Conservation (phyloP, 2,113 vertebrate species). For the Leptosomus discolor region DNA sequence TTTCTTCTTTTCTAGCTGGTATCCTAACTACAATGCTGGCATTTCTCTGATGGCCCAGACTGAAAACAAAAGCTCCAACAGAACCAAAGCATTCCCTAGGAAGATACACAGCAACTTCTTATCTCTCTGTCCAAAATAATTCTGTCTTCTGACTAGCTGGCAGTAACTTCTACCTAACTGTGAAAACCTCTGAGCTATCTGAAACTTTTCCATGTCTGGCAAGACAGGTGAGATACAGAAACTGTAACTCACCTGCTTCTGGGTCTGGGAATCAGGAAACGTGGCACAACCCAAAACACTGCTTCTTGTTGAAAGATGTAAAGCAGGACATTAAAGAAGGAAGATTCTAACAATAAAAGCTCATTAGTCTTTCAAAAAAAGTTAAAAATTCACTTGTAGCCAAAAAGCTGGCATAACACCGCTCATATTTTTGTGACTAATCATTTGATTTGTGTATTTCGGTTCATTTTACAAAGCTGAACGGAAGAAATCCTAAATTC, state of each 20-base stretch:
- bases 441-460: background rate
- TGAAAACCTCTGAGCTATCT: background rate
- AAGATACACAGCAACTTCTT: background rate
- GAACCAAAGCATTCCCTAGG: background rate
- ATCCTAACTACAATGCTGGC: background rate
- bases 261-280: background rate
- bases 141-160: background rate
- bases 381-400: background rate
- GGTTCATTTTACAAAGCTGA: background rate
- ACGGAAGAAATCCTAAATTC: background rate
- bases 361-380: background rate
- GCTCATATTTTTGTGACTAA: background rate
- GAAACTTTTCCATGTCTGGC: background rate
- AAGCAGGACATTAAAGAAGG: background rate
- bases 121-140: background rate
- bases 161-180: background rate
- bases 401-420: background rate
- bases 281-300: background rate
- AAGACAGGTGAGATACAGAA: background rate
- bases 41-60: background rate
- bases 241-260: background rate
- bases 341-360: background rate
- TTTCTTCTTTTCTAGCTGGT: background rate
- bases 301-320: background rate
- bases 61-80: rapidly evolving